phyloP scores from a whole-genome alignment of 92 coral and sea anemone genomes.

The Parazoanthus atlanticus region DNA sequence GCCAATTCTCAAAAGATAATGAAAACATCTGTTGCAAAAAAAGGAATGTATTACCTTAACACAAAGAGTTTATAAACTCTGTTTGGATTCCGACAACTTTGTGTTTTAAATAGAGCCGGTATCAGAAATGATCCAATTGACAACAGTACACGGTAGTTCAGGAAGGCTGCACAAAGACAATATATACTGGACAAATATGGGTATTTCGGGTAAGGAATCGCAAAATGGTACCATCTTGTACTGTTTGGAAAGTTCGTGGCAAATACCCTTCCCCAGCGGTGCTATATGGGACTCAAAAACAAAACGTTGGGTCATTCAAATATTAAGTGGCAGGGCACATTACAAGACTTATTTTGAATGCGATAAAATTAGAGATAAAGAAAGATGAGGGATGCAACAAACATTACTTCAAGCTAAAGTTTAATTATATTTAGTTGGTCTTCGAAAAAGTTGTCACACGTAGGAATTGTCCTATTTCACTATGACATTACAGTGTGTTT shows the following conservation, averaged over 20 bases:
- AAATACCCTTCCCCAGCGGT: conserved; percentile 46
- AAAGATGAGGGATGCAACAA: no score
- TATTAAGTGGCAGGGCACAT: neutral
- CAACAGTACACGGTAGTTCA: conserved; percentile 20
- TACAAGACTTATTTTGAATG: no score
- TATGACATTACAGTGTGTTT: no score
- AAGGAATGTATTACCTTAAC: conserved; percentile 42
- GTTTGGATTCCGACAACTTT: conserved; percentile 58
- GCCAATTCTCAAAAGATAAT: conserved; percentile 44
- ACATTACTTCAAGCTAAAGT: no score
- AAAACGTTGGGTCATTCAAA: neutral
- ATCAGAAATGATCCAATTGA: conserved; percentile 42
- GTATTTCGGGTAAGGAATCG: conserved; percentile 43
- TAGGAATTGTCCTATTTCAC: no score
- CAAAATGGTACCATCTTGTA: conserved; percentile 44
- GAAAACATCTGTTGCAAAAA: conserved; percentile 60
- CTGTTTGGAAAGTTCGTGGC: conserved; percentile 19
- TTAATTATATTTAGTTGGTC: no score
- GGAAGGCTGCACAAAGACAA: conserved; percentile 46
- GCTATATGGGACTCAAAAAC: conserved; percentile 39
- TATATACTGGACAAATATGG: conserved; percentile 37
- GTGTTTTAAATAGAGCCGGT: conserved; percentile 37
- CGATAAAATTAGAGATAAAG: no score
- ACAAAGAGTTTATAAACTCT: conserved; percentile 40
- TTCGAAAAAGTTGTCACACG: no score